phyloP scores from a whole-genome alignment of 2,113 vertebrate species.

The Notothenia rossii region DNA sequence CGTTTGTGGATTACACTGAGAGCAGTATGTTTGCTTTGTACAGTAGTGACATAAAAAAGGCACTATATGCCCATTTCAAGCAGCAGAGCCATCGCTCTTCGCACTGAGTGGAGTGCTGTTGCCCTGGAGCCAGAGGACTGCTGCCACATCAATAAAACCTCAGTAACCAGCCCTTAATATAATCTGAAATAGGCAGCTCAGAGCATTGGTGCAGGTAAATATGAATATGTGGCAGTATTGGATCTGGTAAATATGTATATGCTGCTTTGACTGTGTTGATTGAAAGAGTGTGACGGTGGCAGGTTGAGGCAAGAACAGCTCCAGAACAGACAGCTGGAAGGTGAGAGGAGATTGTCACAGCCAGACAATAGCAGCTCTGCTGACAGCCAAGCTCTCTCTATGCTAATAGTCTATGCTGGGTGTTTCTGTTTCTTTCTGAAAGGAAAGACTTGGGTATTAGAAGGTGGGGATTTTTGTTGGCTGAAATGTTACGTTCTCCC shows the following conservation, averaged over 20 bases:
- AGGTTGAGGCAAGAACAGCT: slow-evolving; percentile 36
- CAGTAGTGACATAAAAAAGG: slow-evolving; percentile 30
- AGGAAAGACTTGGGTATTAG: slow-evolving; percentile 22
- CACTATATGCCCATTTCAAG: slow-evolving; percentile 26
- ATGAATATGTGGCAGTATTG: slow-evolving; percentile 46
- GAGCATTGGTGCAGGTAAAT: slow-evolving; percentile 42
- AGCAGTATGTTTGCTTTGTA: slow-evolving; percentile 10
- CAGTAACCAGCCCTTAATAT: slow-evolving; percentile 59
- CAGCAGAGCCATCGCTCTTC: slow-evolving; percentile 29
- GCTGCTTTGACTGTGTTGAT: slow-evolving; percentile 45
- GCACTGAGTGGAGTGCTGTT: slow-evolving; percentile 11
- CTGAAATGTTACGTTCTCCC: slow-evolving; percentile 40
- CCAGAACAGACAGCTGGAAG: slow-evolving; percentile 47
- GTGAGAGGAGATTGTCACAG: slow-evolving; percentile 34
- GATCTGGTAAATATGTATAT: slow-evolving; percentile 52
- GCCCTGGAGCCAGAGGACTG: slow-evolving; percentile 47
- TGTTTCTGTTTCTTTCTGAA: slow-evolving; percentile 19
- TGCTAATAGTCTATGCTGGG: slow-evolving; percentile 42
- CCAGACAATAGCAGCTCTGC: slow-evolving; percentile 63
- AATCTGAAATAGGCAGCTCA: slow-evolving; percentile 48
- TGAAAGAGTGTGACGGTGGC: slow-evolving; percentile 49
- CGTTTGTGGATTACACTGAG: background rate
- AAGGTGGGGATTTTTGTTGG: slow-evolving; percentile 40
- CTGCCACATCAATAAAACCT: slow-evolving; percentile 70
- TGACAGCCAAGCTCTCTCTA: slow-evolving; percentile 56